Evolutionary conservation across 1,140 invertebrate genomes (phyloP), one percentile per base, ranked within the genome.

Genomic region (Steinernema khuongi): DNA sequence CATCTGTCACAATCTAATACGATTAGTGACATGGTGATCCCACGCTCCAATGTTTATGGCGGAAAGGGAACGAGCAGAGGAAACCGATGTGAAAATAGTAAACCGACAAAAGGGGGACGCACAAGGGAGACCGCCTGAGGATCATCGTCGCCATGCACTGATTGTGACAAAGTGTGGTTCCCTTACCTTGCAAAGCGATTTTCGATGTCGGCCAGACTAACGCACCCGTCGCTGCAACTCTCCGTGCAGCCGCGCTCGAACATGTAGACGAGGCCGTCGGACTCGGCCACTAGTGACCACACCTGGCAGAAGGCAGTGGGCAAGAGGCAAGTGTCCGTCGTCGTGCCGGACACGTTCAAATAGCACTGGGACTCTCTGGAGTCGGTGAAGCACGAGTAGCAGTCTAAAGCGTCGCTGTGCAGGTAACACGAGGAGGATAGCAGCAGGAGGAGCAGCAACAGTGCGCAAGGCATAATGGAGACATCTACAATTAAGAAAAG

Each of bases 241-340:
- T 14, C 4, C 4, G 50, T 60, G 50, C 50, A 60, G 50, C 50
- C 50, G 50, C 50, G 50, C 26, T 60, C 50, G 50, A 60, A 60
- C 50, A 60, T 60, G 50, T 60, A 60, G 26, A 60, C 50, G 50
- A 60, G 50, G 19, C 50, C 50, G 50, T 60, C 50, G 50, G 50
- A 60, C 50, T 60, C 50, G 50, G 50, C 50, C 50, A 60, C 50
- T 22, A 60, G 50, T 60, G 50, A 60, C 50, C 50, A 60, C 7
- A 60, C 50, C 50, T 60, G 50, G 22, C 50, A 60, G 26, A 60
- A 60, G 7, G 50, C 50, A 11, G 50, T 60, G 14, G 50, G 50
- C 50, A 60, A 4, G 4, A 4, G 11, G 50, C 50, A 60, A 26
- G 50, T 17, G 50, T 60, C 50, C 4, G 11, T 60, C 2, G 50